A percentile compares a stretch with the other conserved stretches of the same genome.
Evolutionary conservation across 2,888 invertebrate genomes (phyloP).

Genomic region (Tortrix viridana): DNA sequence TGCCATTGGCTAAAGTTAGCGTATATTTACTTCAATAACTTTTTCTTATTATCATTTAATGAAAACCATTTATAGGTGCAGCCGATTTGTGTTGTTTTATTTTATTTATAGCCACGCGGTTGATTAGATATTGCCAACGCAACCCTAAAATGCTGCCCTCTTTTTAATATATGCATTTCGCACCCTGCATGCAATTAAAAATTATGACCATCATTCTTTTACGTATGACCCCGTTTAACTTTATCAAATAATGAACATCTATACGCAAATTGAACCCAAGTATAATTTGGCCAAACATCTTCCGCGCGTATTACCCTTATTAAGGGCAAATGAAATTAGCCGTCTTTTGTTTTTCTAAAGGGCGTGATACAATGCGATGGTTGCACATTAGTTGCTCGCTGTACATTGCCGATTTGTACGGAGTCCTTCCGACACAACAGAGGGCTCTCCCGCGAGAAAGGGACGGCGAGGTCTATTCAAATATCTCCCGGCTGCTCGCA

Average conservation of each 20-base stretch:
- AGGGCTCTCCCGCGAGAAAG: constrained; percentile 65
- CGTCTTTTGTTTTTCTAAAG: constrained; percentile 67
- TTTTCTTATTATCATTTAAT: no score
- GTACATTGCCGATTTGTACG: constrained; percentile 77
- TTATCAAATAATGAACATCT: constrained; percentile 40
- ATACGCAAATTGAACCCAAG: constrained; percentile 46
- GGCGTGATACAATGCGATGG: constrained; percentile 70
- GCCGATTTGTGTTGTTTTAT: no score
- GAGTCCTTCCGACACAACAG: constrained; percentile 82
- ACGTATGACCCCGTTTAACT: constrained; percentile 12
- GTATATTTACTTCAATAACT: no score
- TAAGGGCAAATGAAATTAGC: constrained; percentile 79
- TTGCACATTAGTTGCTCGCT: constrained; percentile 76
- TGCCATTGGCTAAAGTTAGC: no score
- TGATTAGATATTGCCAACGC: no score
- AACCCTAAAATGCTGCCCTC: no score
- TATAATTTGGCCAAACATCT: constrained; percentile 54
- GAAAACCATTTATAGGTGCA: no score
- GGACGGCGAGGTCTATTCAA: constrained; percentile 80
- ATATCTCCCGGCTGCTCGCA: constrained; percentile 80
- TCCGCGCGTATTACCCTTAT: constrained; percentile 70
- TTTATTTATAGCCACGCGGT: no score
- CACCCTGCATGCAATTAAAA: neutral
- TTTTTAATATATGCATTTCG: no score
- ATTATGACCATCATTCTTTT: neutral